Evolutionary conservation across 2,888 invertebrate species (phyloP).

Genomic region (Autographa pulchrina): DNA sequence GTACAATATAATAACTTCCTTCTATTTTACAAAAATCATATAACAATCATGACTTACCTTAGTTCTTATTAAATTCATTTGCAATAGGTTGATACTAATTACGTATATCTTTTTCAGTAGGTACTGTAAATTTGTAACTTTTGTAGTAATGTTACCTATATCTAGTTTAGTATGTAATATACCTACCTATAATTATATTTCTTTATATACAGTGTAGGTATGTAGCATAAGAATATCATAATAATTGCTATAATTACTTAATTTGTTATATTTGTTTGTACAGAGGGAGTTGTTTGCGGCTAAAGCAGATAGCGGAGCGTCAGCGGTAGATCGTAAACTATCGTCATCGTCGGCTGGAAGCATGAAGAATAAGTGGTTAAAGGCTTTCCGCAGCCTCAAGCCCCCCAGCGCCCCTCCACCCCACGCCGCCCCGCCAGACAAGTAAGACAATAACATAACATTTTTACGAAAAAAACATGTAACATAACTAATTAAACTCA

Average conservation of each 20-base stretch:
- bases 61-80: no score
- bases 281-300: conserved; percentile 96
- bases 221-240: no score
- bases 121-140: no score
- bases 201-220: no score
- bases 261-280: conserved; percentile 66
- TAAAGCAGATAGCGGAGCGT: conserved; percentile 92
- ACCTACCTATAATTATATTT: no score
- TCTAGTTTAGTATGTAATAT: no score
- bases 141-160: no score
- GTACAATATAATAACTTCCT: no score
- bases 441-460: conserved; percentile 70
- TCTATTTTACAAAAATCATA: no score
- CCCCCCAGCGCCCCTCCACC: conserved; percentile 91
- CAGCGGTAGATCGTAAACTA: conserved; percentile 94
- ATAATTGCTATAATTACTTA: neutral
- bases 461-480: conserved; percentile 20
- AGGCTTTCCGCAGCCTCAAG: conserved; percentile 98
- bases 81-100: no score
- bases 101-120: no score
- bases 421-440: conserved; percentile 84
- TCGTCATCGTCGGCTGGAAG: conserved; percentile 95
- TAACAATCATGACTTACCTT: no score
- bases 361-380: conserved; percentile 99
- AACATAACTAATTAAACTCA: conserved; percentile 31